phyloP scores from a whole-genome alignment of 1,140 invertebrate genomes.

The Archivesica marissinica region DNA sequence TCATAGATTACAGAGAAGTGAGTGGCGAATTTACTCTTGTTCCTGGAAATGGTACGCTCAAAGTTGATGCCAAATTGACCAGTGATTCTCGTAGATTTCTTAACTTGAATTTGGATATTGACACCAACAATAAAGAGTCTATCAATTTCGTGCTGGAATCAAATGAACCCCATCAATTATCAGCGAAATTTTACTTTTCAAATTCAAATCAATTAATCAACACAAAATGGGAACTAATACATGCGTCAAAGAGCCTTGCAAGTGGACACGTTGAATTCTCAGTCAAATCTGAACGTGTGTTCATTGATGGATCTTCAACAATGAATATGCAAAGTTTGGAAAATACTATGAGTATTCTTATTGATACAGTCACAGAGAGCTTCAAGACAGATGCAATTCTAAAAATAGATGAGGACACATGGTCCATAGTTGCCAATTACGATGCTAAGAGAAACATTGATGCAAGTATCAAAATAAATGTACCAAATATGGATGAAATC shows the following conservation, averaged over 20 bases:
- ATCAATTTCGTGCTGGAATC: background rate
- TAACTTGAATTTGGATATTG: background rate
- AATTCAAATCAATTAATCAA: background rate
- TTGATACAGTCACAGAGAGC: background rate
- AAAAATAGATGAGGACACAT: background rate
- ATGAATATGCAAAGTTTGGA: background rate
- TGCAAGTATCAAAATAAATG: background rate
- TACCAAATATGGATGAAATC: slow-evolving; percentile 17
- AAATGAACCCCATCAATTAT: background rate
- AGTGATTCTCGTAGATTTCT: background rate
- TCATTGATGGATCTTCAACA: background rate
- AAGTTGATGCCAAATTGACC: background rate
- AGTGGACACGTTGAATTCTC: background rate
- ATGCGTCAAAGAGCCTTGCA: background rate
- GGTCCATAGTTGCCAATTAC: background rate
- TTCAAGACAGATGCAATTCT: background rate
- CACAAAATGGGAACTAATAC: background rate
- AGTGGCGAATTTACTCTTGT: background rate
- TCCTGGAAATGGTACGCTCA: background rate
- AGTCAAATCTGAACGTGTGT: background rate
- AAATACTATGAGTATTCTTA: background rate
- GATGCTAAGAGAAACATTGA: background rate
- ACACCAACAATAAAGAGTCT: background rate
- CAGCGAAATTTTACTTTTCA: background rate
- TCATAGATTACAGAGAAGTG: background rate